phyloP scores from a whole-genome alignment of 2,888 invertebrate genomes.

The Drosophila nigricruria region DNA sequence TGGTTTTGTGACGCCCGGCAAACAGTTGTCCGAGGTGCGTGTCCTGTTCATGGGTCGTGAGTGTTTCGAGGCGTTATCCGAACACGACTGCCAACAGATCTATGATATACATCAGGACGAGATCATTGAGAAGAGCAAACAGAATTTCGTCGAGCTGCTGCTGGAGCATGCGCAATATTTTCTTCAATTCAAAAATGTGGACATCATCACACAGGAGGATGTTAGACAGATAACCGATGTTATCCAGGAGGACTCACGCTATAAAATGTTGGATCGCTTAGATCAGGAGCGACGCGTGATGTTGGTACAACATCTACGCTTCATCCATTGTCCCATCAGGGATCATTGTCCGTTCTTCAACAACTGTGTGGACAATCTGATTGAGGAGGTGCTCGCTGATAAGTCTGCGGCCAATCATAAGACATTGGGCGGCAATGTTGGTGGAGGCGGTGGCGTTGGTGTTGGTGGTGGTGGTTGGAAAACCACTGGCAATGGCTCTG shows the following conservation, averaged over 20 bases:
- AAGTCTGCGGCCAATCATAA: constrained; percentile 87
- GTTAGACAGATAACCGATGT: constrained; percentile 97
- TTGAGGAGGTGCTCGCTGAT: constrained; percentile 87
- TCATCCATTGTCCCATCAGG: constrained; percentile 96
- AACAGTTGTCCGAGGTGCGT: constrained; percentile 94
- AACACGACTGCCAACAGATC: constrained; percentile 95
- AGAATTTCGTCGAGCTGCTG: constrained; percentile 96
- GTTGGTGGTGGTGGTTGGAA: constrained; percentile 55
- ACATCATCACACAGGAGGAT: constrained; percentile 96
- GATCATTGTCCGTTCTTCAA: constrained; percentile 97
- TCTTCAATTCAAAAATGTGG: constrained; percentile 96
- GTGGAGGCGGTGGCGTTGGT: too few species aligned
- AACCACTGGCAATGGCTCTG: constrained; percentile 72
- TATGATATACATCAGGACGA: constrained; percentile 97
- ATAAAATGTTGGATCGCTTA: constrained; percentile 96
- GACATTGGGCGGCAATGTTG: constrained; percentile 68
- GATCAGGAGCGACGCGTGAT: constrained; percentile 97
- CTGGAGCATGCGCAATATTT: constrained; percentile 97
- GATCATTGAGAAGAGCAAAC: constrained; percentile 94
- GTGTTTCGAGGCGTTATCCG: constrained; percentile 96
- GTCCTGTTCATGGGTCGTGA: constrained; percentile 97
- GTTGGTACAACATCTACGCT: constrained; percentile 97
- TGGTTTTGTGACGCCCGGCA: constrained; percentile 98
- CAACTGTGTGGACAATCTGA: constrained; percentile 92
- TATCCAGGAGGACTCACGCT: constrained; percentile 96